These are phyloP conservation scores for Parnassius glacialis DNA, from an alignment of 2,888 invertebrate species.

Conservation along the genomic window DNA sequence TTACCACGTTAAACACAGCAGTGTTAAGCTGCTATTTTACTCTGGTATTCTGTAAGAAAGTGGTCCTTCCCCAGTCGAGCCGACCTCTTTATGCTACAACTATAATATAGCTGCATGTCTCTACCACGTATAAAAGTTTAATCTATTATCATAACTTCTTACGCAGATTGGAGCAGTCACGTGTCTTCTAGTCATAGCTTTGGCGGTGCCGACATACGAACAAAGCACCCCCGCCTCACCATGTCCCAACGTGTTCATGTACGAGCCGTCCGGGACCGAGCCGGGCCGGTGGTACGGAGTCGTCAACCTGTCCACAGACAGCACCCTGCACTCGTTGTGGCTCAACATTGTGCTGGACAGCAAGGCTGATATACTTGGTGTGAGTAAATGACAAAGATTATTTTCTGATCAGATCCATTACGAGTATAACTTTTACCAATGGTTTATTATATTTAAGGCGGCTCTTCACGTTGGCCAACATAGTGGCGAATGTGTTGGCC, in stretches of 20 bases:
- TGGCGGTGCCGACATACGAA: conserved; percentile 48
- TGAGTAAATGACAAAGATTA: conserved; percentile 48
- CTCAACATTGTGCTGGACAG: conserved; percentile 80
- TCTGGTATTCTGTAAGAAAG: too few relatives aligned
- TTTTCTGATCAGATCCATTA: too few relatives aligned
- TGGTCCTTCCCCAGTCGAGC: too few relatives aligned
- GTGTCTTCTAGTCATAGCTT: conserved; percentile 42
- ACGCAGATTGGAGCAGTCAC: conserved; percentile 45
- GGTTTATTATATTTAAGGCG: too few relatives aligned
- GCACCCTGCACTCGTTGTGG: conserved; percentile 81
- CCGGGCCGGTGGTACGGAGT: conserved; percentile 82
- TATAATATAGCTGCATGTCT: too few relatives aligned
- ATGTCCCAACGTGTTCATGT: conserved; percentile 82
- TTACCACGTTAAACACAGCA: too few relatives aligned
- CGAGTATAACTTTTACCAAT: too few relatives aligned
- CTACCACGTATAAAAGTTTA: too few relatives aligned
- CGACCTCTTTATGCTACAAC: too few relatives aligned
- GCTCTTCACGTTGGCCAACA: too few relatives aligned
- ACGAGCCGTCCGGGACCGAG: conserved; percentile 77
- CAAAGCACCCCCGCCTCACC: conserved; percentile 70
- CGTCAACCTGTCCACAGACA: conserved; percentile 78
- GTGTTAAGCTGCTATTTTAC: too few relatives aligned
- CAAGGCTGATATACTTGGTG: conserved; percentile 82
- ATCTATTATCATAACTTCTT: not conserved
- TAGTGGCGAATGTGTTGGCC: too few relatives aligned